Evolutionary conservation across 2,113 vertebrate genomes (phyloP).

Genomic region (Nibea albiflora): DNA sequence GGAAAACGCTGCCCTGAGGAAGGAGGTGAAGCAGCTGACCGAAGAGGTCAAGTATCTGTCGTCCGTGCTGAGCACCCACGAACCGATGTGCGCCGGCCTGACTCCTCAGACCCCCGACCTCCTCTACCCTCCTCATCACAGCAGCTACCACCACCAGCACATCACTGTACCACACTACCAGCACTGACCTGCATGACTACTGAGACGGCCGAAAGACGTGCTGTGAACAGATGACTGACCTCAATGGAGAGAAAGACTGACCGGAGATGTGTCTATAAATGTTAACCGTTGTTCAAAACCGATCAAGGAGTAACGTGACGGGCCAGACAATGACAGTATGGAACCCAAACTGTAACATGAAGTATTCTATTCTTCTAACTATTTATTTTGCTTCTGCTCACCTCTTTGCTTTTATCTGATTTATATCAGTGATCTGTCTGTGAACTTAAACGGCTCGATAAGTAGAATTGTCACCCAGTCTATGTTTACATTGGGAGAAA

Average conservation of each 20-base stretch:
- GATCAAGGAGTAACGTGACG: conserved; percentile 22
- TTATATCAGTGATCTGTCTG: conserved; percentile 41
- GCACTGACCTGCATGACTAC: conserved; percentile 82
- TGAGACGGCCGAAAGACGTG: conserved; percentile 25
- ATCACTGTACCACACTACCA: conserved; percentile 92
- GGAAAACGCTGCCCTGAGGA: conserved; percentile 92
- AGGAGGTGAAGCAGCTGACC: conserved; percentile 94
- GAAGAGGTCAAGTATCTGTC: conserved; percentile 95
- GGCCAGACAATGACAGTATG: conserved; percentile 31
- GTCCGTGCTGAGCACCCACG: conserved; percentile 91
- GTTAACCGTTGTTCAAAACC: conserved; percentile 13
- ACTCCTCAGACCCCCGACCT: conserved; percentile 84
- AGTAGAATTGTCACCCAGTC: conserved; percentile 57
- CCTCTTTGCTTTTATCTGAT: conserved; percentile 54
- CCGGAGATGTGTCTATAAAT: conserved; percentile 40
- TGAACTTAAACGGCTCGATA: conserved; percentile 47
- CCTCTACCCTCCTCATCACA: conserved; percentile 85
- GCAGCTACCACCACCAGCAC: conserved; percentile 90
- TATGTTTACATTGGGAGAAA: conserved; percentile 74
- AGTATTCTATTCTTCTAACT: conserved; percentile 44
- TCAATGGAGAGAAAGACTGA: conserved; percentile 60
- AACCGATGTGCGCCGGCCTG: conserved; percentile 90
- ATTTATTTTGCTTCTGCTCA: conserved; percentile 73
- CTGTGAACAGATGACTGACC: conserved; percentile 68
- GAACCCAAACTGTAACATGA: conserved; percentile 49